Evolutionary conservation across 92 coral and sea anemone genomes (phyloP), one percentile per base, ranked within the genome.

Genomic region (Actinernus sp.): DNA sequence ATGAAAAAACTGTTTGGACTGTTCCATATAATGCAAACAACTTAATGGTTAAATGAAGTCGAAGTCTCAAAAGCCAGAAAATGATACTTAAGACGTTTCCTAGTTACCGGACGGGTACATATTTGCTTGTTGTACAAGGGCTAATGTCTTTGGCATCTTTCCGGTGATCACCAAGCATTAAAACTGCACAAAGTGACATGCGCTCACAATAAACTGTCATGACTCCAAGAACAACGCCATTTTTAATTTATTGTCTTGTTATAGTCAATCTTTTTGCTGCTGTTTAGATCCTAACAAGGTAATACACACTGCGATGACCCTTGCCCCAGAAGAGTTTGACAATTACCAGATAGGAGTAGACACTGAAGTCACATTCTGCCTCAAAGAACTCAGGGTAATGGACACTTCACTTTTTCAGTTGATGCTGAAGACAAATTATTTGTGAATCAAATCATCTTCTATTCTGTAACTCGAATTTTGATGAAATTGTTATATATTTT

Each of bases 341-440:
- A 88, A 91, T 38, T 95, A 87, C 65, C 99, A 95, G 61, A 95
- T 95, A 65, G 99, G 99, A 31, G 99, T 95, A 9, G 99, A 95
- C 68, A 84, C 97, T 20, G 97, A 91, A 68, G 76, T 95, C 3
- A 95, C 99, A 38, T 95, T 95, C 46, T 95, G 99, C 57, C 85
- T 95, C 24, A 95, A 95, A 48, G 99, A 95, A 78, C 75, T 95
- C 21, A 89, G 93, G 91, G 98, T 93, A 90, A 23, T 26, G 7
- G 4, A 5, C 23, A 1, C 27, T 49, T 29, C n/a, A n/a, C 16
- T 30, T 30, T 16, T 17, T 3, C 40, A 28, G 7, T 7, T 54
- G 20, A 26, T 28, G 14, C 2, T 25, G 27, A 3, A 9, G 7
- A 21, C 28, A 49, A 4, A 49, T 50, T 3, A 50, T 2, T 21